These are phyloP conservation scores for Cepphus grylle DNA, from an alignment of 2,113 vertebrate genomes.

Conservation along the genomic window DNA sequence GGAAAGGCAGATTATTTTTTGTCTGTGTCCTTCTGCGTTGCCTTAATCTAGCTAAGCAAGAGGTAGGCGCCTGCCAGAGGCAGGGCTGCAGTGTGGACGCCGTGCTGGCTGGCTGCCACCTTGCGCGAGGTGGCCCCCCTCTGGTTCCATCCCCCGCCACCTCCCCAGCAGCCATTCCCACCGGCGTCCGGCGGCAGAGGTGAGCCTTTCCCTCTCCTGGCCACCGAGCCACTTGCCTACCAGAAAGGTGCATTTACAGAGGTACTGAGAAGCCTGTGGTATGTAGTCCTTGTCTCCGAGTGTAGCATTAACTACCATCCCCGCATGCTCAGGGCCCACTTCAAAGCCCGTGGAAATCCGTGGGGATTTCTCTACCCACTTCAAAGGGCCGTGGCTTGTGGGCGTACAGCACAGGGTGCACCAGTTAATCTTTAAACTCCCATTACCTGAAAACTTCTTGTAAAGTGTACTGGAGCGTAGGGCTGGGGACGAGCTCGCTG, in stretches of 20 bases:
- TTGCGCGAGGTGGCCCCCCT: rapidly evolving
- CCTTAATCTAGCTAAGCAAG: background rate
- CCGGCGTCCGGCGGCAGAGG: rapidly evolving
- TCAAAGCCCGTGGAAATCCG: background rate
- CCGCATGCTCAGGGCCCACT: background rate
- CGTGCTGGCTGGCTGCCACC: background rate
- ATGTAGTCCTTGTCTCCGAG: rapidly evolving
- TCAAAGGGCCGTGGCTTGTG: conserved; percentile 11
- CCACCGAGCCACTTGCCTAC: rapidly evolving
- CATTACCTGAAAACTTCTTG: conserved; percentile 24
- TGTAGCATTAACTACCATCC: background rate
- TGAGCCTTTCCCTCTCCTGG: rapidly evolving
- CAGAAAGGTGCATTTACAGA: background rate
- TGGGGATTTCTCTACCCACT: conserved; percentile 3
- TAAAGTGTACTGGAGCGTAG: background rate
- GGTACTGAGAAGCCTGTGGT: background rate
- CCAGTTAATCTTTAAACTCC: conserved; percentile 60
- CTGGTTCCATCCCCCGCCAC: background rate
- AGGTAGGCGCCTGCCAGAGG: background rate
- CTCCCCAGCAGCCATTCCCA: rapidly evolving
- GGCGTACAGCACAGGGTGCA: background rate
- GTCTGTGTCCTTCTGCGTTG: background rate
- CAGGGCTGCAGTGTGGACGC: rapidly evolving
- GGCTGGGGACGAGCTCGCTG: background rate
- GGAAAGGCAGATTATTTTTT: background rate